These are phyloP conservation scores for Delia radicum DNA, from an alignment of 1,140 invertebrate species.

Conservation along the genomic window DNA sequence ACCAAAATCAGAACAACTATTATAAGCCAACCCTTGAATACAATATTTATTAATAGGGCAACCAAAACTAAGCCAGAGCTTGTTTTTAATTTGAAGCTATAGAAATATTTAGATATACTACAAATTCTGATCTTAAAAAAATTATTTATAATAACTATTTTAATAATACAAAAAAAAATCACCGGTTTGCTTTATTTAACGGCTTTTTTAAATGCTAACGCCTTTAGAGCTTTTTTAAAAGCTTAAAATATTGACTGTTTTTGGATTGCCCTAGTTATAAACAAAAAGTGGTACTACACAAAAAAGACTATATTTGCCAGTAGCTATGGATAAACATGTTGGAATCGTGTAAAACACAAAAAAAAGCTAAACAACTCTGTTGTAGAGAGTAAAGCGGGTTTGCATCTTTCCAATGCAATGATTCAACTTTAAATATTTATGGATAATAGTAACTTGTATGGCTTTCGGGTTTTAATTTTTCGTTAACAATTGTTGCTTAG, in stretches of 20 bases:
- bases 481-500: not conserved
- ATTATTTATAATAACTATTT: too few relatives aligned
- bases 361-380: not conserved
- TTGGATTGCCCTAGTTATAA: too few relatives aligned
- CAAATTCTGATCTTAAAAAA: too few relatives aligned
- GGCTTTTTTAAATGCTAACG: too few relatives aligned
- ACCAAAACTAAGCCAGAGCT: too few relatives aligned
- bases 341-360: conserved; percentile 18
- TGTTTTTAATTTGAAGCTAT: too few relatives aligned
- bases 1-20: not conserved
- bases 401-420: not conserved
- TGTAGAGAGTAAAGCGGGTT: not conserved
- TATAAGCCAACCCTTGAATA: not conserved
- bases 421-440: not conserved
- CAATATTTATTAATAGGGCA: too few relatives aligned
- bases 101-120: too few relatives aligned
- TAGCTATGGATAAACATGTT: conserved; percentile 10
- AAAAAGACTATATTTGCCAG: not conserved
- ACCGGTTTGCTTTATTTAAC: too few relatives aligned
- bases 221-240: too few relatives aligned
- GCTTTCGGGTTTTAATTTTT: not conserved
- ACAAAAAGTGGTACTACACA: not conserved
- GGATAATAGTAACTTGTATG: not conserved
- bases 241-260: too few relatives aligned
- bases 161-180: too few relatives aligned